Evolutionary conservation across 2,113 vertebrate genomes (phyloP), one percentile per base, ranked within the genome.

Genomic region (Ciconia boyciana): DNA sequence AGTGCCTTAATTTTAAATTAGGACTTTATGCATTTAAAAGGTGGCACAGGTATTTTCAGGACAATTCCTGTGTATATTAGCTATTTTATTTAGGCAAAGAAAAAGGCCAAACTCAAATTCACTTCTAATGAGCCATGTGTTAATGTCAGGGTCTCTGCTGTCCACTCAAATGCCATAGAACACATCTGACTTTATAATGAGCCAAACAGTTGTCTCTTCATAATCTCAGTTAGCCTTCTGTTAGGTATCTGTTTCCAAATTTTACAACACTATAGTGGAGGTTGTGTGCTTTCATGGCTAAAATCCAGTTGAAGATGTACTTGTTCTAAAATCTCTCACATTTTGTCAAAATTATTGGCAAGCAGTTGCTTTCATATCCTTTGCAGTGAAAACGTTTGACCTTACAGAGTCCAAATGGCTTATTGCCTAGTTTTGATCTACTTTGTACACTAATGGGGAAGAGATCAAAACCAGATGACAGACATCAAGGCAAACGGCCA

Each of bases 131-230:
- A 97, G 89, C 95, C 95, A 94, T 97, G 97, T 62, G 34, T 96
- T 97, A 98, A 98, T 97, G 90, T 97, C 97, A 97, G 94, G 44
- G 86, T 96, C 96, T 98, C 96, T 97, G 94, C 95, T 97, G 98
- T 98, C 97, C 97, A 97, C 95, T 97, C 96, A 98, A 98, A 98
- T 97, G 97, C 96, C 96, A 97, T 90, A 90, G 94, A 98, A 97
- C 92, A 94, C 92, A 97, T 98, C 95, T 98, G 98, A 98, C 96
- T 98, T 95, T 97, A 87, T 95, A 98, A 98, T 98, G 96, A 98
- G 96, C 96, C 97, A 97, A 97, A 97, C 83, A 97, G 92, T 98
- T 97, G 95, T 98, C 96, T 96, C 94, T 97, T 98, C 91, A 93
- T 97, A 98, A 97, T 97, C 96, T 96, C 95, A 70, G 91, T 95